Conservation (phyloP, 2,113 vertebrate species). For the Oreochromis tanganicae region DNA sequence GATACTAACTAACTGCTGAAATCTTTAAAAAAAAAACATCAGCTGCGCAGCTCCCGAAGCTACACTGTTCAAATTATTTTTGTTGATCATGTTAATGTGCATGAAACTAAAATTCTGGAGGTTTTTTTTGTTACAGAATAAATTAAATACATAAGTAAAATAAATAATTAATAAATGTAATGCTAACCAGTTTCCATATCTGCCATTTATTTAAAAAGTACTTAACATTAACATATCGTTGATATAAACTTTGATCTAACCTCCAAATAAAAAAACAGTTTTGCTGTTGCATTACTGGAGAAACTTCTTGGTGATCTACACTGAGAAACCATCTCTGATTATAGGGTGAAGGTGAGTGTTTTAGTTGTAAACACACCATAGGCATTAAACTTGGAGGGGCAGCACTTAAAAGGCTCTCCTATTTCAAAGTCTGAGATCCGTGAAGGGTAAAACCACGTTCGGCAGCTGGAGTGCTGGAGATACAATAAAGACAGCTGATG, state of each 20-base stretch:
- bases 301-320: conserved; percentile 11
- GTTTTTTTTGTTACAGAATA: not conserved
- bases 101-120: not conserved
- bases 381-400: conserved; percentile 31
- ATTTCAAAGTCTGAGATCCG: conserved; percentile 19
- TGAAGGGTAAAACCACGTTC: conserved; percentile 54
- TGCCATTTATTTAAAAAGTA: not conserved
- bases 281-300: not conserved
- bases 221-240: not conserved
- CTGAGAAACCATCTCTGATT: conserved; percentile 20
- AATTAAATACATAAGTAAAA: not conserved
- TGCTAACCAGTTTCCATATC: not conserved
- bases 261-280: not conserved
- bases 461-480: conserved; percentile 36
- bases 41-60: not conserved
- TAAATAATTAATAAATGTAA: not conserved
- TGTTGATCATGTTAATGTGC: not conserved
- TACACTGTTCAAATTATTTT: not conserved
- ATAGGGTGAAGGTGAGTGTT: conserved; percentile 20
- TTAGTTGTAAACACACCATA: conserved; percentile 33
- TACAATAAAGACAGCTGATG: conserved; percentile 49
- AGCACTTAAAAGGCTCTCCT: conserved; percentile 45
- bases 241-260: not conserved
- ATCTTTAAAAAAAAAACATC: not conserved
- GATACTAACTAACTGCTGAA: conserved; percentile 36